Percentiles rank a stretch among this genome's conserved stretches.
Conservation (phyloP, 1,140 invertebrate genomes). For the Nasonia longicornis region DNA sequence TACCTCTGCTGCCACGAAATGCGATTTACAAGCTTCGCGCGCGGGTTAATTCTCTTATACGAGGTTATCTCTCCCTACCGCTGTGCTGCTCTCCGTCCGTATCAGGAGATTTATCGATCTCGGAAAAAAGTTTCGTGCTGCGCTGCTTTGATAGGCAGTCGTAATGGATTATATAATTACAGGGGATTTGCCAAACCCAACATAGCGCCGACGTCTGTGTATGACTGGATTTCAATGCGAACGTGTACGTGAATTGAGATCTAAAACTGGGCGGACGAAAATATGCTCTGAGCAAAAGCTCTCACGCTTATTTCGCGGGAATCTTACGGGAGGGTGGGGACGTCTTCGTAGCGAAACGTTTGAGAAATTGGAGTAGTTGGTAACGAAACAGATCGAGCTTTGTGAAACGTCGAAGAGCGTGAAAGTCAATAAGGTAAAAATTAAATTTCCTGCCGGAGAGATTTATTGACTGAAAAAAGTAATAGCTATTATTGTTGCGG, state of each 20-base stretch:
- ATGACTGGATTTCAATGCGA: too few relatives aligned
- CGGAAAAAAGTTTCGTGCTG: neutral
- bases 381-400: neutral
- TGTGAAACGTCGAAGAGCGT: neutral
- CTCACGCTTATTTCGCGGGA: neutral
- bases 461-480: neutral
- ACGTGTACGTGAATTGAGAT: neutral
- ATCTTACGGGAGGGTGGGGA: too few relatives aligned
- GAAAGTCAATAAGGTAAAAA: constrained; percentile 1
- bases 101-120: constrained; percentile 17
- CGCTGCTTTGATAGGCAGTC: neutral
- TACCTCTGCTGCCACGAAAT: neutral
- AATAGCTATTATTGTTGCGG: neutral
- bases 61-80: neutral
- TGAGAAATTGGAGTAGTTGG: neutral
- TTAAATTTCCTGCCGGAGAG: neutral
- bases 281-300: neutral
- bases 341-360: neutral
- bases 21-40: constrained; percentile 3
- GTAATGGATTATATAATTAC: constrained; percentile 32
- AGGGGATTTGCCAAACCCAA: neutral
- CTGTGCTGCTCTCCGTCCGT: too few relatives aligned
- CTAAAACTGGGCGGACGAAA: neutral
- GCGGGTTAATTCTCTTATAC: too few relatives aligned
- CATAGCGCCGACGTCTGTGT: too few relatives aligned